phyloP scores from a whole-genome alignment of 1,140 invertebrate species.

The Caerostris darwini region DNA sequence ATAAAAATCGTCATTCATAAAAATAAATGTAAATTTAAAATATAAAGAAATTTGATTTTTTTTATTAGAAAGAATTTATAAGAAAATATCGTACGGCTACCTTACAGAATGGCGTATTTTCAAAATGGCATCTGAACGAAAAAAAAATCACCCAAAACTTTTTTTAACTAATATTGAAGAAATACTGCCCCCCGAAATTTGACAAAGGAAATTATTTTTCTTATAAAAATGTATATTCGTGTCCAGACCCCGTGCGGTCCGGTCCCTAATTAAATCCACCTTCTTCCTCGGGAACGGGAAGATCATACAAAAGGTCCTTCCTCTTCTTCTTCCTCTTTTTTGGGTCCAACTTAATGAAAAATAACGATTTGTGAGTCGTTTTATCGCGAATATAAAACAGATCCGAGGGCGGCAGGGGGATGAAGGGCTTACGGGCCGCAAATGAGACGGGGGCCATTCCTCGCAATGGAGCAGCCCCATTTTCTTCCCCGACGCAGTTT shows the following conservation, averaged over 20 bases:
- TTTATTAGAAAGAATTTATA: too few species aligned
- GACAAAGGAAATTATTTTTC: too few species aligned
- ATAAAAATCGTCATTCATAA: too few species aligned
- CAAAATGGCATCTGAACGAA: too few species aligned
- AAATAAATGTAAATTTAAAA: too few species aligned
- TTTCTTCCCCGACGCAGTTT: conserved; percentile 13
- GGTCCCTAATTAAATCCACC: conserved; percentile 54
- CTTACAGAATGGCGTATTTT: too few species aligned
- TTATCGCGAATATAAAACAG: conserved; percentile 67
- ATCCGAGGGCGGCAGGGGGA: not conserved
- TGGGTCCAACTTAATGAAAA: conserved; percentile 56
- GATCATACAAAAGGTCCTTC: conserved; percentile 30
- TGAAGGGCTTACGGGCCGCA: conserved; percentile 30
- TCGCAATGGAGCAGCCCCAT: conserved; percentile 11
- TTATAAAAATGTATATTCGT: too few species aligned
- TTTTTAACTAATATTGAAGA: too few species aligned
- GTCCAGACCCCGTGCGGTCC: not conserved
- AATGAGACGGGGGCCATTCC: conserved; percentile 36
- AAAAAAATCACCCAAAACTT: too few species aligned
- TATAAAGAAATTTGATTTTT: too few species aligned
- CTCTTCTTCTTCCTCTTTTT: not conserved
- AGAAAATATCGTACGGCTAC: too few species aligned
- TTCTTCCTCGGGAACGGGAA: not conserved
- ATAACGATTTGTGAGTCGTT: conserved; percentile 60
- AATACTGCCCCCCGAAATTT: too few species aligned